Evolutionary conservation across 2,888 invertebrate species (phyloP).

Genomic region (Athalia cordata): DNA sequence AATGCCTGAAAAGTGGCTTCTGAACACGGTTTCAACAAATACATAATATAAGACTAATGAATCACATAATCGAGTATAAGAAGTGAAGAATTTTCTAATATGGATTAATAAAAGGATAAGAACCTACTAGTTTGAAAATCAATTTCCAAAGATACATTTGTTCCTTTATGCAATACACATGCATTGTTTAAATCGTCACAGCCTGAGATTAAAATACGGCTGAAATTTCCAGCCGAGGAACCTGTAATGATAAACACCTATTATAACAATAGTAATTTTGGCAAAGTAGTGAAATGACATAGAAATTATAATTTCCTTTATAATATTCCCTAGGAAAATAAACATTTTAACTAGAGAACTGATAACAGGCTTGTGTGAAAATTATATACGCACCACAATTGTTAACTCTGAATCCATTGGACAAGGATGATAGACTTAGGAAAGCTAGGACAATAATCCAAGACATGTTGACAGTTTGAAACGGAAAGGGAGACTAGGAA

Average conservation of each 20-base stretch:
- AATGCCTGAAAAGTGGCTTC: neutral
- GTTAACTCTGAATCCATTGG: conserved; percentile 45
- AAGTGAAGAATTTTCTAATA: neutral
- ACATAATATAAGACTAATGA: no score
- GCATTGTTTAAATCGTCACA: conserved; percentile 77
- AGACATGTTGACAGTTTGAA: conserved; percentile 55
- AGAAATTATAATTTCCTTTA: neutral
- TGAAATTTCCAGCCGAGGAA: conserved; percentile 77
- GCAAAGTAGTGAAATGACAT: conserved; percentile 12
- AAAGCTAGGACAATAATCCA: conserved; percentile 49
- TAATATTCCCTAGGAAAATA: neutral
- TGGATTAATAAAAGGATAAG: neutral
- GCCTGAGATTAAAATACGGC: conserved; percentile 77
- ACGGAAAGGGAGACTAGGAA: conserved; percentile 39
- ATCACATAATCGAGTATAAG: no score
- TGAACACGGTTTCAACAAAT: neutral
- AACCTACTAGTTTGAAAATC: conserved; percentile 80
- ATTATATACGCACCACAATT: conserved; percentile 56
- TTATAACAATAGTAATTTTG: conserved; percentile 28
- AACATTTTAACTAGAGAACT: neutral
- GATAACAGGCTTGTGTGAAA: no score
- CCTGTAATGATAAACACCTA: conserved; percentile 73
- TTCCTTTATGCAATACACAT: conserved; percentile 80
- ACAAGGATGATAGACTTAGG: conserved; percentile 49
- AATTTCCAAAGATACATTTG: conserved; percentile 80